Base-by-base conservation (phyloP, 2,113 vertebrate genomes). In the Neoarius graeffei region DNA sequence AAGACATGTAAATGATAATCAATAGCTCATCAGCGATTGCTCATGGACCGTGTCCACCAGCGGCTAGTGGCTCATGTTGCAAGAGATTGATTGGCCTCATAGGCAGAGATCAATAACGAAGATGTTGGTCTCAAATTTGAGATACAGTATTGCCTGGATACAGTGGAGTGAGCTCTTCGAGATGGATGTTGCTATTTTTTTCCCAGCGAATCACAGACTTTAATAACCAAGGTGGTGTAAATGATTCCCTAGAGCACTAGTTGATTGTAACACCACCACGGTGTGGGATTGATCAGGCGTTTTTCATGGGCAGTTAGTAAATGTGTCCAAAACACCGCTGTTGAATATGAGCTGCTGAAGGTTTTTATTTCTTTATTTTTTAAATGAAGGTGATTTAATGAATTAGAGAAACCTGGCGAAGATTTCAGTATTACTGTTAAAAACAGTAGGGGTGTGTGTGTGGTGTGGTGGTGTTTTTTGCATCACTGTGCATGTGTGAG, bases 1-100 rank as follows among this genome's bases (percentile, higher is more conserved):
- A 88, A 84, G 80, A 90, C 90, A 89, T 85, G 71, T 89, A 84
- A 89, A 91, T 89, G 81, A 90, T 85, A 87, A 91, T 92, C 89
- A 86, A 88, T 89, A 89, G 30, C 67, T 86, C 74, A 92, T 92
- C 89, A 90, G 77, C 35, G 85, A 91, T 90, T 82, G 86, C 67
- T 89, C 67, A 77, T 86, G 86, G 86, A 77, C 25, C 60, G 87
- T 82, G 74, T 87, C 87, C 82, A 35, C 67, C 60, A 71, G 60
- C 60, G 17, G 59, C 82, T 79, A 69, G 83, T 30, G 30, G 88
- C 74, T 81, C 66, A 76, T 54, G 86, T 81, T 88, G 89, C 83
- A 85, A 81, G 54, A 84, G 89, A 90, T 91, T 69, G 87, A 91
- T 85, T 80, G 69, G 62, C 81, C 89, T 81, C 87, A 64, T 87